Conservation (phyloP, 1,140 invertebrate species). For the Diachasma alloeum region DNA sequence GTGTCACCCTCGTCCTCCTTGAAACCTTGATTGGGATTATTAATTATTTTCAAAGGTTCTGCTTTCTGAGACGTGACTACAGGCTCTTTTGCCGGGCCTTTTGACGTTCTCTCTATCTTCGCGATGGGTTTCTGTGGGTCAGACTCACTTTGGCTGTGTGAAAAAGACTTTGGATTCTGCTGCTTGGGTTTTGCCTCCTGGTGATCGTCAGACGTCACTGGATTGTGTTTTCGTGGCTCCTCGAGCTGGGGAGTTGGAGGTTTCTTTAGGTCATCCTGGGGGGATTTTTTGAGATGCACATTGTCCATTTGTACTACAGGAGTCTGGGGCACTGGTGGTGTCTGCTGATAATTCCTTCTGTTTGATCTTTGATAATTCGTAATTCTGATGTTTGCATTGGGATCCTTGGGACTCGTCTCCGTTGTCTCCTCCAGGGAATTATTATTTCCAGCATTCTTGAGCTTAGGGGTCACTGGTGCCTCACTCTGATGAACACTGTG, state of each 20-base stretch:
- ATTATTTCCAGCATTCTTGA: constrained; percentile 32
- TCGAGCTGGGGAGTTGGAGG: neutral
- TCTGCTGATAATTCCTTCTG: constrained; percentile 43
- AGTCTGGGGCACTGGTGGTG: constrained; percentile 18
- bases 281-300: constrained; percentile 29
- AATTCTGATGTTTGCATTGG: constrained; percentile 27
- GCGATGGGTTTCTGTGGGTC: neutral
- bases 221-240: neutral
- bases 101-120: constrained; percentile 16
- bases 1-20: neutral
- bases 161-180: neutral
- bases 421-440: constrained; percentile 23
- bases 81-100: neutral
- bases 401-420: constrained; percentile 35
- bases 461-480: constrained; percentile 33
- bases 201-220: neutral
- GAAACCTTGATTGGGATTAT: neutral
- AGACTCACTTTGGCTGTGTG: neutral
- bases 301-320: constrained; percentile 26
- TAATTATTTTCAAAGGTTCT: neutral
- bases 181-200: neutral
- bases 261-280: constrained; percentile 14
- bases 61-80: neutral
- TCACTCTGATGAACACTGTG: constrained; percentile 42
- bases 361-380: constrained; percentile 39